Evolutionary conservation across 2,113 vertebrate species (phyloP).

Genomic region (Tylochromis polylepis): DNA sequence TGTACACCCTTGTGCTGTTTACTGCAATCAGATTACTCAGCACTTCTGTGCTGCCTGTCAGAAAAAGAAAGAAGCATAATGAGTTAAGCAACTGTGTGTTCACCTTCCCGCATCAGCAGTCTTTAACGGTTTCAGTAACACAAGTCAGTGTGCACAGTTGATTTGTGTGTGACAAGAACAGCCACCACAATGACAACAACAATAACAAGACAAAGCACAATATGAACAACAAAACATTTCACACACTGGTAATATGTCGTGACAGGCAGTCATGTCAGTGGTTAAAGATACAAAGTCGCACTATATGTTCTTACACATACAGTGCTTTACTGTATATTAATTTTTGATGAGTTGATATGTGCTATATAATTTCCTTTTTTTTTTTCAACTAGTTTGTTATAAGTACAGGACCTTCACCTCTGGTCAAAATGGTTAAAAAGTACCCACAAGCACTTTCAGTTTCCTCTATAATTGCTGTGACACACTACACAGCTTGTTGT

Average conservation of each 20-base stretch:
- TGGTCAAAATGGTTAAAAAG: not conserved
- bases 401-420: not conserved
- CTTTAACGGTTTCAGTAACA: constrained; percentile 57
- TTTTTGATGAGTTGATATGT: no score
- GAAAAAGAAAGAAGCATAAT: constrained; percentile 21
- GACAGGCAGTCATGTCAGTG: constrained; percentile 9
- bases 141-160: constrained; percentile 18
- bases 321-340: not conserved
- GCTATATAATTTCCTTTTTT: not conserved
- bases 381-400: not conserved
- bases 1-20: constrained; percentile 25
- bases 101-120: constrained; percentile 47
- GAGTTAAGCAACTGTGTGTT: constrained; percentile 30
- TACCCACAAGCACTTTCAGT: not conserved
- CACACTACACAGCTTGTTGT: not conserved
- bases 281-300: not conserved
- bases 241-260: constrained; percentile 2
- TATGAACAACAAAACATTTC: constrained; percentile 27
- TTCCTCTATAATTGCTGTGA: not conserved
- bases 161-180: constrained; percentile 31
- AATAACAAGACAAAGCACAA: constrained; percentile 41
- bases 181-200: constrained; percentile 2
- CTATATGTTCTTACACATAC: not conserved
- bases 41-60: constrained; percentile 50
- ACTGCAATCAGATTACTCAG: constrained; percentile 61